These are phyloP conservation scores for Choloepus hoffmanni DNA, from an alignment of 2,113 vertebrate species.

Conservation along the genomic window DNA sequence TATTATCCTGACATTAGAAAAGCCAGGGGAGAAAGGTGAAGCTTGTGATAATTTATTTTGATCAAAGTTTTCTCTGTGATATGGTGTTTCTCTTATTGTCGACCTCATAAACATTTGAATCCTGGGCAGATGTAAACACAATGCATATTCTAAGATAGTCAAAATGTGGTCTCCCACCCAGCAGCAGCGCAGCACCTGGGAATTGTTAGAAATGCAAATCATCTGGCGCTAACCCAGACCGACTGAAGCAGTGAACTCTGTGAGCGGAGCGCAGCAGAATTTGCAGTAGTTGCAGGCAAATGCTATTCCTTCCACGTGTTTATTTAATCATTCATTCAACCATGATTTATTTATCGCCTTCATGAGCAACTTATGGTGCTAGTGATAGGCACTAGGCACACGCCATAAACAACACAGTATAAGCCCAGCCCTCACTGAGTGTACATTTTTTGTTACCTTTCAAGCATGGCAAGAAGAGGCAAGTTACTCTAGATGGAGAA, in stretches of 20 bases:
- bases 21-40: not conserved
- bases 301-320: not conserved
- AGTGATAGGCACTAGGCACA: no score
- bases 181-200: not conserved
- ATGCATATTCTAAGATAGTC: not conserved
- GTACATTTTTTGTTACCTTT: not conserved
- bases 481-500: not conserved
- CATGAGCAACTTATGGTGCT: not conserved
- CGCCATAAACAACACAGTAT: not conserved
- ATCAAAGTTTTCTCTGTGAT: not conserved
- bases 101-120: not conserved
- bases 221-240: not conserved
- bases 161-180: not conserved
- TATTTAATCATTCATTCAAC: not conserved
- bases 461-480: not conserved
- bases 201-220: not conserved
- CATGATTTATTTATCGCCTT: not conserved
- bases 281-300: not conserved
- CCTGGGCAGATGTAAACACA: not conserved
- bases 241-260: not conserved
- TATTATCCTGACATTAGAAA: no score
- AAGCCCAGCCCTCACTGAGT: not conserved
- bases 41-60: not conserved
- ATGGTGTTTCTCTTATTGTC: not conserved
- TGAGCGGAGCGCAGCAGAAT: not conserved